These are phyloP conservation scores for Epinotia brunnichana DNA, from an alignment of 2,888 invertebrate species.

Conservation along the genomic window DNA sequence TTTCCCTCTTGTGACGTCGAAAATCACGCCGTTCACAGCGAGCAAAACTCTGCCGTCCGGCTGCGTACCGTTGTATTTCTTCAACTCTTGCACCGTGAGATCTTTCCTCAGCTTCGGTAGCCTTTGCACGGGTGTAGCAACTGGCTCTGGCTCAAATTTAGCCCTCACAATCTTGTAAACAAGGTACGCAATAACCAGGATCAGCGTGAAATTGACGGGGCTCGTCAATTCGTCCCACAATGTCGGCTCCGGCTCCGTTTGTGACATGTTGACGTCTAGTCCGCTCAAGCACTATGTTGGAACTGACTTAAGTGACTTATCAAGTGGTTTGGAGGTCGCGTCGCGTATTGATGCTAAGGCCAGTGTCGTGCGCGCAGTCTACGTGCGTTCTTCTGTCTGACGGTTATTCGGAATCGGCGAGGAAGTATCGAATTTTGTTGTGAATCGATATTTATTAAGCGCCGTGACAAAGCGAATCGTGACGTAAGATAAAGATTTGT, in stretches of 20 bases:
- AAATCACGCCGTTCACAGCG: conserved; percentile 96
- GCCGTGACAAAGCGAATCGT: conserved; percentile 22
- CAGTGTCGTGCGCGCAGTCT: conserved; percentile 37
- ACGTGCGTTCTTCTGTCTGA: conserved; percentile 7
- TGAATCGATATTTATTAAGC: conserved; percentile 27
- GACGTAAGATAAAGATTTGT: neutral
- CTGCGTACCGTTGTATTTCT: conserved; percentile 91
- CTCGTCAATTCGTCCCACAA: conserved; percentile 78
- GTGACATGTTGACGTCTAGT: conserved; percentile 42
- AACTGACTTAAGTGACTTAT: conserved; percentile 46
- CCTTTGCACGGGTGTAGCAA: conserved; percentile 73
- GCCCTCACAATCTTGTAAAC: conserved; percentile 86
- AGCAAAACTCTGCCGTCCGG: conserved; percentile 94
- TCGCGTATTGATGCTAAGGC: conserved; percentile 43
- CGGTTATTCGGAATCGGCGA: conserved; percentile 33
- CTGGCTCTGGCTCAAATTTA: conserved; percentile 70
- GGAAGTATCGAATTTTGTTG: conserved; percentile 39
- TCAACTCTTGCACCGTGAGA: conserved; percentile 94
- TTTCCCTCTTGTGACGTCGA: conserved; percentile 96
- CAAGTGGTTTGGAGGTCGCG: conserved; percentile 43
- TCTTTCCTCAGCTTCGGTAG: conserved; percentile 94
- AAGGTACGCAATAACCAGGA: conserved; percentile 77
- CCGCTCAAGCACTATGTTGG: conserved; percentile 31
- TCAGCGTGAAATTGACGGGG: conserved; percentile 71
- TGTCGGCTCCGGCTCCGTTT: conserved; percentile 49